Percentiles rank a stretch among this genome's conserved stretches.
Evolutionary conservation across 2,113 vertebrate species (phyloP).

Genomic region (Rhea pennata): DNA sequence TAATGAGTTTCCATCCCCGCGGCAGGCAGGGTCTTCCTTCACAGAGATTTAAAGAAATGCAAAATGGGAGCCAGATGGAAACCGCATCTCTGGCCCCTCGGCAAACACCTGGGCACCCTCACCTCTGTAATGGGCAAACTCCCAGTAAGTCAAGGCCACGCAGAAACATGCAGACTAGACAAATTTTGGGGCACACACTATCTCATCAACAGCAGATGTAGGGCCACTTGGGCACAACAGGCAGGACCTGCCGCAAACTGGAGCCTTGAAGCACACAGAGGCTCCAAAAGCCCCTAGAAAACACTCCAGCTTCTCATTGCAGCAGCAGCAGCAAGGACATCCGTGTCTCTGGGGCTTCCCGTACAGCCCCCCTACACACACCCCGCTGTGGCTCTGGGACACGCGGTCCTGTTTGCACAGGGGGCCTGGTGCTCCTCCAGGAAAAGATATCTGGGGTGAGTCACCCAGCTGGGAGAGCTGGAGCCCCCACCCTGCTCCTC

Average conservation of each 20-base stretch:
- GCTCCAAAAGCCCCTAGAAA: background rate
- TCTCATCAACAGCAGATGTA: background rate
- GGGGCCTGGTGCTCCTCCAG: background rate
- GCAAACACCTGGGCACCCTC: background rate
- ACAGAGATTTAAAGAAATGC: background rate
- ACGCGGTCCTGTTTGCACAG: background rate
- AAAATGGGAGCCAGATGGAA: background rate
- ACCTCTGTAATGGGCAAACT: background rate
- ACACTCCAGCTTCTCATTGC: background rate
- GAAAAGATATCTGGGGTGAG: background rate
- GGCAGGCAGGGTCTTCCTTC: background rate
- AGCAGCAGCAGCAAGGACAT: rapidly evolving
- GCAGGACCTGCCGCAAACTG: no score
- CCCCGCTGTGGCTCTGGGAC: background rate
- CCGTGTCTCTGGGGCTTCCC: background rate
- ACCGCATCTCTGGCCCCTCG: background rate
- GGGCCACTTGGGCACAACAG: no score
- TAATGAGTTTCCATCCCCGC: background rate
- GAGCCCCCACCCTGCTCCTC: background rate
- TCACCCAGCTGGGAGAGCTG: rapidly evolving
- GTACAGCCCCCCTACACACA: rapidly evolving
- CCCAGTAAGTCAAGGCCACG: background rate
- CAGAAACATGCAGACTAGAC: background rate
- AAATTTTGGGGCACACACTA: background rate
- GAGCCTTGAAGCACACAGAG: background rate